Evolutionary conservation across 1,140 invertebrate species (phyloP).

Genomic region (Uloborus diversus): DNA sequence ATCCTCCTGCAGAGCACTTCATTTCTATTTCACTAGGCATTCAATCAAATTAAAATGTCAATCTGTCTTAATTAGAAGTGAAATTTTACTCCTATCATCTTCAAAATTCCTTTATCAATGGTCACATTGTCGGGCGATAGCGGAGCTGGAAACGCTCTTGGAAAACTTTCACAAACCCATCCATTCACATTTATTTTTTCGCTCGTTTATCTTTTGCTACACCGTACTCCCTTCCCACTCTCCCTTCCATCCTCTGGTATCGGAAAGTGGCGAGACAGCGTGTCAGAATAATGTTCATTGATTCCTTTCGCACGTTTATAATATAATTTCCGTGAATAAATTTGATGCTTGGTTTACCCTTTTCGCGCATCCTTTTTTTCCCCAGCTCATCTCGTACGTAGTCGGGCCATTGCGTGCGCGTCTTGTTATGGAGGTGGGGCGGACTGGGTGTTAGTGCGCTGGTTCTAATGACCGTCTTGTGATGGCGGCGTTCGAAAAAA

Average conservation of each 20-base stretch:
- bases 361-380: neutral
- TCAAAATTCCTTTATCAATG: too few relatives aligned
- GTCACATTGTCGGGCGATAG: too few relatives aligned
- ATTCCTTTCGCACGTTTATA: neutral
- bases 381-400: too few relatives aligned
- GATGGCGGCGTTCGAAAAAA: too few relatives aligned
- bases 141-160: too few relatives aligned
- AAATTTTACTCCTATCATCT: too few relatives aligned
- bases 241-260: neutral
- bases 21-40: too few relatives aligned
- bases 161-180: too few relatives aligned
- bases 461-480: too few relatives aligned
- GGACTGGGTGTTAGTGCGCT: neutral
- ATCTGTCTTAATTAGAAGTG: too few relatives aligned
- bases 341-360: neutral
- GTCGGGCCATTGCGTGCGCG: neutral
- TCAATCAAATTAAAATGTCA: too few relatives aligned
- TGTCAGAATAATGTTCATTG: neutral
- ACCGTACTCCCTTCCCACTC: neutral
- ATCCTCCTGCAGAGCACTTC: too few relatives aligned
- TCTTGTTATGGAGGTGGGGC: neutral
- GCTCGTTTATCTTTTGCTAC: neutral
- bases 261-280: neutral
- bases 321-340: slow-evolving; percentile 2
- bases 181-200: neutral